Evolutionary conservation across 2,797 vertebrate species (phyloP), one percentile per base, ranked within the genome.

Genomic region (Varecia variegata): DNA sequence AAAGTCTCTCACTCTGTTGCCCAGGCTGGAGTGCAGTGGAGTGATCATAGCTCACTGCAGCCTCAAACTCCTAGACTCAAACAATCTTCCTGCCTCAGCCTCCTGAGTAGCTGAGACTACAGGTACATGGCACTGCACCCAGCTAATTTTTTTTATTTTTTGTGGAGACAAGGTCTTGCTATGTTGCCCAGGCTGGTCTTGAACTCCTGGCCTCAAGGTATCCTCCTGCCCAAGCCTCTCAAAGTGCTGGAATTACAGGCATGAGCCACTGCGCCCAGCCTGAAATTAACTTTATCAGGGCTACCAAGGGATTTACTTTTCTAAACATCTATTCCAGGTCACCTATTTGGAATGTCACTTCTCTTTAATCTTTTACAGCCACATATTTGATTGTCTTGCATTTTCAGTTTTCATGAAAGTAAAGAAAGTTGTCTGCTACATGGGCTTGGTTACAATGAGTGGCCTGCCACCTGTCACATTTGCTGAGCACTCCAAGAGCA

Each of bases 211-310:
- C 7, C 62, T 65, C 62, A n/a, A 65, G 6, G 7, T 3, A 65
- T 65, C 62, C 62, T n/a, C 62, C 32, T 65, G 15, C 32, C 7
- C 62, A 65, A 18, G 17, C 62, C 32, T 65, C 32, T n/a, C 62
- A n/a, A n/a, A 65, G 32, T 18, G 62, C 32, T 65, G 15, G 15
- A 15, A 7, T 65, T 65, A n/a, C 3, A 65, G 30, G 32, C 2
- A 2, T 65, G 60, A 65, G 32, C 32, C 62, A 58, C 62, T 9
- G 15, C 5, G 1, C 7, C 15, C 7, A 15, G 7, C 62, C 62
- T 92, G 50, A 52, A 83, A 88, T 82, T 76, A 74, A 93, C 45
- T 84, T 62, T 21, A 68, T 35, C 47, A 77, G 23, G 35, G 14
- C 8, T 25, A 81, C 30, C 12, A 79, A 67, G 43, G 15, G 3